phyloP scores from a whole-genome alignment of 2,888 invertebrate genomes.

The Aquatica leii region DNA sequence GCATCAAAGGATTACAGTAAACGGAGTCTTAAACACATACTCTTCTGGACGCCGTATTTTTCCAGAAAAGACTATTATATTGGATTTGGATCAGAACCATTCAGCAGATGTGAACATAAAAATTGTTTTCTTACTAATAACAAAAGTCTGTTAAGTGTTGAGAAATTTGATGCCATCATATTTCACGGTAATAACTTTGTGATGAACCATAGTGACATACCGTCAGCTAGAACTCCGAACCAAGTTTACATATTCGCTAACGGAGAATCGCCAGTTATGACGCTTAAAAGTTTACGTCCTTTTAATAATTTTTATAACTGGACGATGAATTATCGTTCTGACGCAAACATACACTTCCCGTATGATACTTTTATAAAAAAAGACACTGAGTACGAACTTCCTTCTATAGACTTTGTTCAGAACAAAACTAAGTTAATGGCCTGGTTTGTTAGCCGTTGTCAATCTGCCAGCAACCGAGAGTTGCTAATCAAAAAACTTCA shows the following conservation, averaged over 20 bases:
- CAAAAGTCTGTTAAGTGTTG: constrained; percentile 52
- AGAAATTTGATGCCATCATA: constrained; percentile 63
- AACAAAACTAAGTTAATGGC: constrained; percentile 62
- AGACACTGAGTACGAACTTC: constrained; percentile 37
- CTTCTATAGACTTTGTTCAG: constrained; percentile 25
- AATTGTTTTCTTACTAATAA: constrained; percentile 61
- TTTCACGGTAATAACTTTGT: constrained; percentile 59
- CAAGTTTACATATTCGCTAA: constrained; percentile 64
- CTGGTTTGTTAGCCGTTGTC: constrained; percentile 68
- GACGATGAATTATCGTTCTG: constrained; percentile 66
- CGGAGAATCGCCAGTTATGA: constrained; percentile 61
- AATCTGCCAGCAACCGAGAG: constrained; percentile 60
- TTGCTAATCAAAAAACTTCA: constrained; percentile 61
- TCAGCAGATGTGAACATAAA: constrained; percentile 53
- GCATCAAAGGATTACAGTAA: too few relatives aligned
- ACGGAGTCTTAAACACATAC: too few relatives aligned
- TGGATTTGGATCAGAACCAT: constrained; percentile 42
- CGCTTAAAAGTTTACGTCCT: constrained; percentile 34
- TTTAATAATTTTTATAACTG: constrained; percentile 63
- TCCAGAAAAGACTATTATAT: constrained; percentile 18
- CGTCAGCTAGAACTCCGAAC: constrained; percentile 51
- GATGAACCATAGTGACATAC: constrained; percentile 48
- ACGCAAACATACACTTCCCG: constrained; percentile 57
- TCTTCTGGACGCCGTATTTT: too few relatives aligned
- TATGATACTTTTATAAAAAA: constrained; percentile 46